These are phyloP conservation scores for Psilanteris sp. DNA, from an alignment of 1,140 invertebrate genomes.

Conservation along the genomic window DNA sequence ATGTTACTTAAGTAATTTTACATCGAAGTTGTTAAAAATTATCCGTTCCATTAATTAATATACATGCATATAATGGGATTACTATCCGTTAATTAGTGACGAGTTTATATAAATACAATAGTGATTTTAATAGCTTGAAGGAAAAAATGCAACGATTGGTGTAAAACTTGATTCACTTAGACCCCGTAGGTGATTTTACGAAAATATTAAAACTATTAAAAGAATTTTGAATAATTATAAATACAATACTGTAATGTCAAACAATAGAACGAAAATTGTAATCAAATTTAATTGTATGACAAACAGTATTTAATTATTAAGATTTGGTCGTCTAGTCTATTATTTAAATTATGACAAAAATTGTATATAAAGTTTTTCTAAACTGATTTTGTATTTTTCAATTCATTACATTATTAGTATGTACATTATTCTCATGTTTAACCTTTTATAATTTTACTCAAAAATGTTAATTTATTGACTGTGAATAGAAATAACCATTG, in stretches of 20 bases:
- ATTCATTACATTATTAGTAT: too few species aligned
- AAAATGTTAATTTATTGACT: constrained; percentile 79
- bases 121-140: constrained; percentile 76
- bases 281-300: constrained; percentile 32
- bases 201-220: constrained; percentile 16
- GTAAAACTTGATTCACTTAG: constrained; percentile 66
- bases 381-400: constrained; percentile 77
- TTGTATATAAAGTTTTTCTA: constrained; percentile 71
- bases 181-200: constrained; percentile 52
- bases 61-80: constrained; percentile 54
- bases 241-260: too few species aligned
- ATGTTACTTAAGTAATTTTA: constrained; percentile 28
- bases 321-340: constrained; percentile 64
- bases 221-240: too few species aligned
- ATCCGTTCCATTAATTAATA: constrained; percentile 73
- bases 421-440: constrained; percentile 67
- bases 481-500: constrained; percentile 76
- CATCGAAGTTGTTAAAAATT: constrained; percentile 64
- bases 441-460: constrained; percentile 72
- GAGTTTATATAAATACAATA: constrained; percentile 77
- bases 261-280: constrained; percentile 40
- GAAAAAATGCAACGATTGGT: constrained; percentile 65
- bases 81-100: constrained; percentile 75
- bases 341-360: constrained; percentile 47
- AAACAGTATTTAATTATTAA: constrained; percentile 55